Conservation (phyloP, 1,140 invertebrate genomes). For the Brachionus manjavacas region DNA sequence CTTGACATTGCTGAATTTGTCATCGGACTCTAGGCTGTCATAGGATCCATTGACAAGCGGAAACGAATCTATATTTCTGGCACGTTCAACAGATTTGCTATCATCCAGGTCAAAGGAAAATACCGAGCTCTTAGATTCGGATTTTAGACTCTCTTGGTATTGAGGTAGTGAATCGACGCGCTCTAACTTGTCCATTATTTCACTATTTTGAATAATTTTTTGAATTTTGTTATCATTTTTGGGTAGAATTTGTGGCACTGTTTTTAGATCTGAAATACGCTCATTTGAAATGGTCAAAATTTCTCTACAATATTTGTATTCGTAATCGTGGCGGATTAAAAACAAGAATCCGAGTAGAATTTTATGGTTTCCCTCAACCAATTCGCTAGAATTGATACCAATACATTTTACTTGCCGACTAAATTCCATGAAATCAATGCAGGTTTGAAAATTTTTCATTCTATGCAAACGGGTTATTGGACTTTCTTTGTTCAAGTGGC, state of each 20-base stretch:
- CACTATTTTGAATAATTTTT: neutral
- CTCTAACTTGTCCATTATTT: neutral
- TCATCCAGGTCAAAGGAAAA: neutral
- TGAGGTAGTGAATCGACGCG: neutral
- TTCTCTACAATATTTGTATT: neutral
- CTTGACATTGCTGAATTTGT: neutral
- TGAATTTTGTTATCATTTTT: neutral
- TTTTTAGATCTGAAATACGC: neutral
- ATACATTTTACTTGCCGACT: conserved; percentile 13
- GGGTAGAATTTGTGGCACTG: neutral
- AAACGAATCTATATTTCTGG: neutral
- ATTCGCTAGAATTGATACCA: neutral
- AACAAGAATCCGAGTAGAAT: conserved; percentile 28
- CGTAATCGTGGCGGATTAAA: conserved; percentile 28
- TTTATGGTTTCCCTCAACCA: conserved; percentile 26
- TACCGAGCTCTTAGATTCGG: neutral
- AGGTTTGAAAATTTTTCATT: conserved; percentile 34
- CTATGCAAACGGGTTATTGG: neutral
- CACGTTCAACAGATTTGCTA: neutral
- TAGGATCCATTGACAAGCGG: neutral
- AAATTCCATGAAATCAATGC: conserved; percentile 29
- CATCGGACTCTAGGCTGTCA: neutral
- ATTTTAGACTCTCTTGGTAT: neutral
- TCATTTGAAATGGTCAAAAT: neutral
- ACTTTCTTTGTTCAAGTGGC: neutral